These are phyloP conservation scores for Columba janthina DNA, from an alignment of 2,113 vertebrate species.

Conservation along the genomic window DNA sequence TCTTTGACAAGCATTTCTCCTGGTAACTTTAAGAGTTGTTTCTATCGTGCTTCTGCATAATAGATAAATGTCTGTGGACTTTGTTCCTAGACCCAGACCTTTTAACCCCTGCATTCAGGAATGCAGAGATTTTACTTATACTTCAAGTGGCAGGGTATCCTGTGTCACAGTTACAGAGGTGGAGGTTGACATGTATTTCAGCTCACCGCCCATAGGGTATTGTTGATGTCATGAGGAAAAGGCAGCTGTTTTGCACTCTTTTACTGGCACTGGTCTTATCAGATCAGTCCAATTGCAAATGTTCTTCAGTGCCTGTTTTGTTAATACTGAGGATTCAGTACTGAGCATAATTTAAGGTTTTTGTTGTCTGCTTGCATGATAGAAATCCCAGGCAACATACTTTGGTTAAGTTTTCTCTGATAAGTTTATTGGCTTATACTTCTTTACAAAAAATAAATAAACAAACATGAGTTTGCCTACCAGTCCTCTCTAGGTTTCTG, in stretches of 20 bases:
- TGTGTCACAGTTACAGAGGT: constrained; percentile 40
- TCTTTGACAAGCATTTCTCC: neutral
- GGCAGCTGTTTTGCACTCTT: constrained; percentile 3
- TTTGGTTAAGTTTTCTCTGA: neutral
- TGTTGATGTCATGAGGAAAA: neutral
- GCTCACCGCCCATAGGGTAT: neutral
- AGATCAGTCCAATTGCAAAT: neutral
- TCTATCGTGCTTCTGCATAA: neutral
- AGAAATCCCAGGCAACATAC: neutral
- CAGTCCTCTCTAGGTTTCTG: neutral
- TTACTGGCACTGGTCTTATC: neutral
- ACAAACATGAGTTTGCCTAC: neutral
- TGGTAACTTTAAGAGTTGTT: neutral
- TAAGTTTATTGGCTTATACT: neutral
- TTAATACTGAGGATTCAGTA: neutral
- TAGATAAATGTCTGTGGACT: neutral
- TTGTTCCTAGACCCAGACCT: neutral
- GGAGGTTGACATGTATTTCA: constrained; percentile 39
- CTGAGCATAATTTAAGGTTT: neutral
- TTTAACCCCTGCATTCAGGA: constrained; percentile 14
- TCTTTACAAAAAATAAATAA: neutral
- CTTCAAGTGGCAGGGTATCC: constrained; percentile 40
- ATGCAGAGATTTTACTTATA: constrained; percentile 11
- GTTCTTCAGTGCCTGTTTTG: neutral
- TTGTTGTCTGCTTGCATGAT: neutral